Evolutionary conservation across 1,140 invertebrate species (phyloP), one percentile per base, ranked within the genome.

Genomic region (Latrodectus geometricus): DNA sequence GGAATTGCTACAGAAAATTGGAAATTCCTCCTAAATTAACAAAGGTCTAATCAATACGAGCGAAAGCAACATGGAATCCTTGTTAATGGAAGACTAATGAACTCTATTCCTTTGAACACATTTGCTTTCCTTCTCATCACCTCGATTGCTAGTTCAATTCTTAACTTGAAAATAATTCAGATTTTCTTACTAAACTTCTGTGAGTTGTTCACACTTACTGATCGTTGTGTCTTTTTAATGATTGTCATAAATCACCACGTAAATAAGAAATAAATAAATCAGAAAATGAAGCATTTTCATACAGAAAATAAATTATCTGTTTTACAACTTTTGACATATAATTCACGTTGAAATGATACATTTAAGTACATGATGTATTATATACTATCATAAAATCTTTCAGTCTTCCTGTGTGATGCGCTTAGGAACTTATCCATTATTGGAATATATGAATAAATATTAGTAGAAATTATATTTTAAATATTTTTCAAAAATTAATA

Each of bases 41-140:
- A 35, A 35, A 84, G 75, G 70, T 86, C 83, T 77, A 84, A 76
- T 76, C 82, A 61, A 20, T 84, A 50, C 54, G 8, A 65, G 77
- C 20, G 14, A 84, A 68, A 68, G 82, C 73, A 56, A 50, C 73
- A 84, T 76, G 61, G 77, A 86, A 77, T 77, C 74, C 75, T 49
- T 15, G 70, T 74, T 86, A 86, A 86, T 86, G 83, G 77, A 56
- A 74, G 56, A 86, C 83, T 86, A 86, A 86, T 86, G 83, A 86
- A 61, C 77, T 72, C 83, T 54, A 70, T 86, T 86, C 50, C 75
- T 15, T 74, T 17, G 17, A 61, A 70, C 73, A 54, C 82, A 84
- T 84, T 84, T 86, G 83, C 83, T 78, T 49, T 68, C 35, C 12
- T 50, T 78, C 83, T 70, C 75, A 86, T 86, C 83, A 17, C 54